Evolutionary conservation across 2,113 vertebrate species (phyloP).

Genomic region (Oostethus manadensis): DNA sequence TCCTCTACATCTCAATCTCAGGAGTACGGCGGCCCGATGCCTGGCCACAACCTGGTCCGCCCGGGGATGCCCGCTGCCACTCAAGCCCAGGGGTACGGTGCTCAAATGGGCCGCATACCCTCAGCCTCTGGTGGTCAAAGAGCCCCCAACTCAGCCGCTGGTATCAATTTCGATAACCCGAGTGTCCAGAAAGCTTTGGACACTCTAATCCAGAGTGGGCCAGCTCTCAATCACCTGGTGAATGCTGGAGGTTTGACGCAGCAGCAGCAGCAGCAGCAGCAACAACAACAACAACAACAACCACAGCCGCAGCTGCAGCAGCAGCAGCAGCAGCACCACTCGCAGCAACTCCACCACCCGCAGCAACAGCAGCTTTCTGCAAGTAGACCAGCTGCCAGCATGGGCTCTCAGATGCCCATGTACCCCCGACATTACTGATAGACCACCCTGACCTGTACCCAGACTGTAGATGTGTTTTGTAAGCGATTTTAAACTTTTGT

Average conservation of each 20-base stretch:
- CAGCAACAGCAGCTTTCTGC: not conserved
- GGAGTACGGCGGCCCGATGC: constrained; percentile 62
- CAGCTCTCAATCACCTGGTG: constrained; percentile 88
- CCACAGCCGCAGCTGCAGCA: not conserved
- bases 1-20: constrained; percentile 51
- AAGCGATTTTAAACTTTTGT: constrained; percentile 39
- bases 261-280: not conserved
- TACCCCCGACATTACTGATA: constrained; percentile 88
- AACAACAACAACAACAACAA: not conserved
- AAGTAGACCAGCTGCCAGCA: constrained; percentile 36
- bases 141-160: constrained; percentile 66
- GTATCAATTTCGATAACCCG: constrained; percentile 97
- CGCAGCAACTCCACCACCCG: not conserved
- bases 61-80: constrained; percentile 53
- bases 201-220: constrained; percentile 95
- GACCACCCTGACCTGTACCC: constrained; percentile 2
- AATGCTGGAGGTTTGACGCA: constrained; percentile 28
- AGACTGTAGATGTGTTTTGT: constrained; percentile 37
- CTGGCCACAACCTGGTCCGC: constrained; percentile 66
- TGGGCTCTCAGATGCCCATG: constrained; percentile 73
- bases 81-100: constrained; percentile 50
- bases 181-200: constrained; percentile 97
- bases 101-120: constrained; percentile 61
- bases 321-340: not conserved
- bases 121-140: constrained; percentile 68